phyloP scores from a whole-genome alignment of 2,797 vertebrate genomes.

The Sus cebifrons region DNA sequence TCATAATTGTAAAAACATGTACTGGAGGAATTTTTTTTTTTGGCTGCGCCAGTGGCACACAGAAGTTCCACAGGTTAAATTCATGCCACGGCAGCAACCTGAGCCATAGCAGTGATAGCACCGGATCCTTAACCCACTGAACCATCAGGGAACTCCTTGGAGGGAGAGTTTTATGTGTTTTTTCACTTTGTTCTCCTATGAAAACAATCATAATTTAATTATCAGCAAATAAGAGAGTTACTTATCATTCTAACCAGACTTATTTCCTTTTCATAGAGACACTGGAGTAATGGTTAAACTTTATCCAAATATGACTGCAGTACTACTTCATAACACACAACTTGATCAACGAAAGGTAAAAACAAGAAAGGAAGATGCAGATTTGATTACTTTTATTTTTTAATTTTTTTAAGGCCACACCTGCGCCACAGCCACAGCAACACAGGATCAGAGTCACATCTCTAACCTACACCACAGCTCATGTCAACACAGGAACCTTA shows the following conservation, averaged over 20 bases:
- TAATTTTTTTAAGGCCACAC: too few relatives aligned
- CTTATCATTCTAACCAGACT: slow-evolving; percentile 66
- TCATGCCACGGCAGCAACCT: too few relatives aligned
- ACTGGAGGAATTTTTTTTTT: background rate
- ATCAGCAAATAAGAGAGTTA: background rate
- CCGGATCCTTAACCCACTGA: too few relatives aligned
- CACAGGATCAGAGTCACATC: too few relatives aligned
- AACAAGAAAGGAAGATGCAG: background rate
- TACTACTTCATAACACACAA: slow-evolving; percentile 98
- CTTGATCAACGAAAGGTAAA: slow-evolving; percentile 98
- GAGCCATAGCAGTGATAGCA: too few relatives aligned
- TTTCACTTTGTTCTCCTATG: background rate
- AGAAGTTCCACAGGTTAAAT: too few relatives aligned
- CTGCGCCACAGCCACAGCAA: too few relatives aligned
- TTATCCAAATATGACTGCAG: slow-evolving; percentile 98
- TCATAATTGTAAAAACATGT: slow-evolving; percentile 43
- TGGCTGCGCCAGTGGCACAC: too few relatives aligned
- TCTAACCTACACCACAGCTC: too few relatives aligned
- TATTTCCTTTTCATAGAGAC: slow-evolving; percentile 90
- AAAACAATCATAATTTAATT: slow-evolving; percentile 65
- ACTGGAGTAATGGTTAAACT: slow-evolving; percentile 98
- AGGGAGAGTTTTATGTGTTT: background rate
- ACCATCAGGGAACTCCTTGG: background rate
- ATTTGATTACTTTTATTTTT: slow-evolving; percentile 12
- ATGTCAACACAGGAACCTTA: too few relatives aligned